Evolutionary conservation across 2,888 invertebrate genomes (phyloP).

Genomic region (Pseudeuparius sepicola): DNA sequence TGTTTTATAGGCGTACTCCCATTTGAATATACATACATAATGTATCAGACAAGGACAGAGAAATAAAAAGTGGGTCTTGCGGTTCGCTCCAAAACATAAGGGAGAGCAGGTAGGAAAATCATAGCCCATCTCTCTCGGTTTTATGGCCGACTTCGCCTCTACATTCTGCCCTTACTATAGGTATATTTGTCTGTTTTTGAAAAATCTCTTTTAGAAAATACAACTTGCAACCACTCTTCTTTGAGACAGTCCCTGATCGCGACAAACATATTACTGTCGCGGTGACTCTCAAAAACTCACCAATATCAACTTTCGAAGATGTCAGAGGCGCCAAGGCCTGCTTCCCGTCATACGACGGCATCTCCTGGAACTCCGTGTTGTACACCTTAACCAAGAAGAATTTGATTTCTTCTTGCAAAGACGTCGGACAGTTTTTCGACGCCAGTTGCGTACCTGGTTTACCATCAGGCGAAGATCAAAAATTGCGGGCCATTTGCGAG

Average conservation of each 20-base stretch:
- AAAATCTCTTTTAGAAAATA: constrained; percentile 46
- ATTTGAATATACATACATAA: too few species aligned
- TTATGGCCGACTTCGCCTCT: too few species aligned
- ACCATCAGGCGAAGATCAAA: constrained; percentile 27
- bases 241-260: constrained; percentile 50
- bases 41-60: too few species aligned
- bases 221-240: constrained; percentile 48
- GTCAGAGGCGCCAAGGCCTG: constrained; percentile 64
- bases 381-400: constrained; percentile 38
- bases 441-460: constrained; percentile 51
- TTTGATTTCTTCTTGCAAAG: constrained; percentile 34
- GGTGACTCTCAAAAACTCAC: constrained; percentile 51
- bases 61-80: too few species aligned
- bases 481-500: constrained; percentile 26
- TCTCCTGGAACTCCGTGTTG: constrained; percentile 54
- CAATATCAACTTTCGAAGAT: constrained; percentile 50
- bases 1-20: too few species aligned
- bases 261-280: constrained; percentile 56
- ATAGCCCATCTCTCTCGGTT: too few species aligned
- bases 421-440: constrained; percentile 50
- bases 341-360: constrained; percentile 70
- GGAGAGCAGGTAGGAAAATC: too few species aligned
- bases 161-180: too few species aligned
- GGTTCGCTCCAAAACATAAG: too few species aligned
- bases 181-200: too few species aligned